Conservation (phyloP, 2,888 invertebrate genomes). For the Idaea biselata region DNA sequence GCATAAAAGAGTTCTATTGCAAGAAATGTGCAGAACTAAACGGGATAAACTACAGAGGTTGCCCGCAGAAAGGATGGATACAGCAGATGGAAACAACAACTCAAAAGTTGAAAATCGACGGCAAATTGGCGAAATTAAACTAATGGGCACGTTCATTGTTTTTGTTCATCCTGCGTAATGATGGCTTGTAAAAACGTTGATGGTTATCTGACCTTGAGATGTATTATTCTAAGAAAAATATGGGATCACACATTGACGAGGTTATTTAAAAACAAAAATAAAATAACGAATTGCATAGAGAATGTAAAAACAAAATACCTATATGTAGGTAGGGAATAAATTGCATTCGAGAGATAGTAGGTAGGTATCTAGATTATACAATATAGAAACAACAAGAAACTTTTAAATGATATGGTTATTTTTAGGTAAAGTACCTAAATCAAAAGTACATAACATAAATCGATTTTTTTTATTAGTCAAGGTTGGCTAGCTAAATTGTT, state of each 20-base stretch:
- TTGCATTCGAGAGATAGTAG: no score
- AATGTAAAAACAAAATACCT: no score
- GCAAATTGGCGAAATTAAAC: slow-evolving; percentile 76
- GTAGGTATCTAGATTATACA: no score
- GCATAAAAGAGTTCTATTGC: slow-evolving; percentile 67
- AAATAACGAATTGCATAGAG: no score
- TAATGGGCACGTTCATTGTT: slow-evolving; percentile 60
- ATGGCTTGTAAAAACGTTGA: slow-evolving; percentile 47
- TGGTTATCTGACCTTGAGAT: slow-evolving; percentile 60
- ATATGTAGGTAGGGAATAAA: no score
- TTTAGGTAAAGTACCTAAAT: no score
- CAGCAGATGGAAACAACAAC: slow-evolving; percentile 59
- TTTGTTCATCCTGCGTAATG: slow-evolving; percentile 54
- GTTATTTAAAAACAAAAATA: not conserved
- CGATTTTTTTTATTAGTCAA: no score
- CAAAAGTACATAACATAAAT: no score
- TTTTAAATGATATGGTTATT: no score
- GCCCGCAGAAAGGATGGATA: slow-evolving; percentile 44
- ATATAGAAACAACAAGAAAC: no score
- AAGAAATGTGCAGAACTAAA: slow-evolving; percentile 62
- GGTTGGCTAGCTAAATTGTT: no score
- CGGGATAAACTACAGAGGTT: slow-evolving; percentile 34
- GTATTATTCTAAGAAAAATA: not conserved
- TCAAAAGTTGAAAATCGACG: slow-evolving; percentile 66
- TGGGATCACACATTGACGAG: not conserved